Percentiles rank a stretch among this genome's conserved stretches.
phyloP scores from a whole-genome alignment of 2,888 invertebrate genomes.

The Macrosoma leucophasiata region DNA sequence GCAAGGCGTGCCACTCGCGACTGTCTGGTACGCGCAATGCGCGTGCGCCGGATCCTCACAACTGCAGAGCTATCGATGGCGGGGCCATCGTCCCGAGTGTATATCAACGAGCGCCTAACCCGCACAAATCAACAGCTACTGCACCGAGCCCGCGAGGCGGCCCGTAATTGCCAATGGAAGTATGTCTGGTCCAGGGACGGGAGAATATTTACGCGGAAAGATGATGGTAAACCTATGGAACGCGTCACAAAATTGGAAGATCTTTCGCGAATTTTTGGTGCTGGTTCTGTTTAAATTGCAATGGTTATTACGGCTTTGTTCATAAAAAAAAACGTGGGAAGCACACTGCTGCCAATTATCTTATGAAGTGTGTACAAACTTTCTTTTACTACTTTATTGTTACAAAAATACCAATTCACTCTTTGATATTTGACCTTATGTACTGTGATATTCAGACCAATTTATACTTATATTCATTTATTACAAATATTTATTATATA shows the following conservation, averaged over 20 bases:
- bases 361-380: not conserved
- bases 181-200: not conserved
- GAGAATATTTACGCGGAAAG: not conserved
- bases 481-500: too few species aligned
- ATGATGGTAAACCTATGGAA: not conserved
- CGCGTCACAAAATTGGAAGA: not conserved
- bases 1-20: conserved; percentile 17
- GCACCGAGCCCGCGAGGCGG: not conserved
- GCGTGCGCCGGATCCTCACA: conserved; percentile 15
- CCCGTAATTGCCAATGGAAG: not conserved
- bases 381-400: not conserved
- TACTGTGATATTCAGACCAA: not conserved
- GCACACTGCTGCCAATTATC: not conserved
- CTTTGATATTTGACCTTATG: not conserved
- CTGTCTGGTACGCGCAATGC: conserved; percentile 15
- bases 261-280: not conserved
- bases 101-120: not conserved
- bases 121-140: not conserved
- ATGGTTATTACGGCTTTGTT: not conserved
- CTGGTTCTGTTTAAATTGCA: not conserved
- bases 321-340: not conserved
- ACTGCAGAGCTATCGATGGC: conserved; percentile 10
- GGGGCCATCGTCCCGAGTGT: not conserved
- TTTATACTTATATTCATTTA: not conserved
- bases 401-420: not conserved